A percentile compares a stretch with the other conserved stretches of the same genome.
Evolutionary conservation across 2,113 vertebrate genomes (phyloP).

Genomic region (Mystacornis crossleyi): DNA sequence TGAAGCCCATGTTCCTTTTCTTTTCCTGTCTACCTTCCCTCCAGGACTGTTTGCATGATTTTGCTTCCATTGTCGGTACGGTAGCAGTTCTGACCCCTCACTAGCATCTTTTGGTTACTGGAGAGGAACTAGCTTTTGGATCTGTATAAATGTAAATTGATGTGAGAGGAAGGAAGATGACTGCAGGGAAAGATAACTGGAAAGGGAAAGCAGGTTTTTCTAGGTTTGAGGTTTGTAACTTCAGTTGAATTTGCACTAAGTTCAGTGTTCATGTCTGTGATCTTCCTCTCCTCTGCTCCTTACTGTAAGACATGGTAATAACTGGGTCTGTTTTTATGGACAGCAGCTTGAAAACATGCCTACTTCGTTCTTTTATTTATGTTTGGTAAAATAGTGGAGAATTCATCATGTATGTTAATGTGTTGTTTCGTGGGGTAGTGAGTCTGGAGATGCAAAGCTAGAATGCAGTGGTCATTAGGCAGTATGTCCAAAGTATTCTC

Average conservation of each 20-base stretch:
- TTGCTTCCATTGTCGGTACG: neutral
- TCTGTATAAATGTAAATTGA: neutral
- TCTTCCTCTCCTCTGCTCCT: neutral
- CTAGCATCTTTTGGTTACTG: neutral
- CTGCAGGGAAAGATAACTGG: neutral
- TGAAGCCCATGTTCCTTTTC: neutral
- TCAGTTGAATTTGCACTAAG: neutral
- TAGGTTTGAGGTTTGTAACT: neutral
- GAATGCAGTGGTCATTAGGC: neutral
- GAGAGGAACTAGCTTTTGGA: neutral
- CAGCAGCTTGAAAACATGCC: neutral
- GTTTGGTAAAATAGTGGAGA: neutral
- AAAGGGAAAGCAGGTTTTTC: neutral
- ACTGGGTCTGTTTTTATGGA: neutral
- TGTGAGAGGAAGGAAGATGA: neutral
- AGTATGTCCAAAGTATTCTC: neutral
- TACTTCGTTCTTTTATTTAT: neutral
- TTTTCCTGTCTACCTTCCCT: neutral
- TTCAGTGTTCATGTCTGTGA: fast-evolving
- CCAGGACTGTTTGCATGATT: neutral
- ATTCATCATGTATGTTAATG: neutral
- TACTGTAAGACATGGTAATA: neutral
- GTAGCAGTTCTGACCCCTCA: neutral
- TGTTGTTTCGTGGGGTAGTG: neutral
- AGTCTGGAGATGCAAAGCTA: neutral